Base-by-base conservation (phyloP, 2,888 invertebrate genomes). In the Brachypalpus laphriformis region DNA sequence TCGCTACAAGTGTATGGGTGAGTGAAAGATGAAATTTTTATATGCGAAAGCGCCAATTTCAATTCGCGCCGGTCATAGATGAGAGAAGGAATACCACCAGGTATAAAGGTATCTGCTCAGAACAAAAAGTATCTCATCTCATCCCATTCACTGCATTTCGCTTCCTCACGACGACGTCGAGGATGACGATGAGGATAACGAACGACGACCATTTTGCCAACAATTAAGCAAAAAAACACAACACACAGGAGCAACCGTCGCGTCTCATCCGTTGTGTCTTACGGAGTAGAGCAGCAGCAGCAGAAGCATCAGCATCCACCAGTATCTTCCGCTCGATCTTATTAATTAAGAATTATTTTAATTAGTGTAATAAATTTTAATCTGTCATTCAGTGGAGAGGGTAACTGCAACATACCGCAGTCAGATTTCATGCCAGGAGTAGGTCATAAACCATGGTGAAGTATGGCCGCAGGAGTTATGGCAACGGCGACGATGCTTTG, bases 311-410 rank as follows among this genome's bases (percentile, higher is more conserved):
- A 40, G 28, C 37, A 51, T n/a, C 61, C 25, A 18, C 54, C 74
- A 65, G 57, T 45, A 65, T 75, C 65, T 70, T n/a, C 54, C 63
- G 56, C 83, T 86, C 85, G 89, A 89, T 91, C 91, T 91, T 91
- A 91, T 91, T 91, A 91, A 91, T 91, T 91, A 91, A 90, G 91
- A 90, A 91, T 91, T 91, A 91, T 91, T 91, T 91, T 91, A 91
- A 91, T 91, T 91, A 91, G 91, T 89, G 91, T 90, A 91, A 91
- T 91, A 91, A 91, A 91, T 91, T 91, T 90, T 81, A 85, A 85
- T 81, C 85, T 81, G 85, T 81, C 85, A 76, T 75, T 85, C 54
- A 74, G 78, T 54, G 47, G 34, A 34, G 68, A 56, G 22, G 42
- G 54, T 31, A 68, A 49, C 82, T 54, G 71, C 65, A 70, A 57